phyloP scores from a whole-genome alignment of 2,888 invertebrate species.

The Metellina segmentata region DNA sequence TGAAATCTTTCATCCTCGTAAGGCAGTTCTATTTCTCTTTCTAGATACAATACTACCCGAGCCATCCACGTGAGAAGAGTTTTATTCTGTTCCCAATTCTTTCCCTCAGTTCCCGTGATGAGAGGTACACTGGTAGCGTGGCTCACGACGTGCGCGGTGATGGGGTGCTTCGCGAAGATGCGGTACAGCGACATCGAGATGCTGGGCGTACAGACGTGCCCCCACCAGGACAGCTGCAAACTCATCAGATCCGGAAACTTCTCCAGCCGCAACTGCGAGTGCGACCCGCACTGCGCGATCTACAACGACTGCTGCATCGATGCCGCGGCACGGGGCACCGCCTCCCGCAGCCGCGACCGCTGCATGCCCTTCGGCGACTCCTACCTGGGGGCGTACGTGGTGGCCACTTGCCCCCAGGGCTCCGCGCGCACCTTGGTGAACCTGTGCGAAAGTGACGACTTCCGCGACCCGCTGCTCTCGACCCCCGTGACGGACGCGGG shows the following conservation, averaged over 20 bases:
- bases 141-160: background rate
- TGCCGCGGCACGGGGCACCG: background rate
- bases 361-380: constrained; percentile 29
- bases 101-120: background rate
- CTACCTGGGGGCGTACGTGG: constrained; percentile 30
- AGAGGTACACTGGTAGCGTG: background rate
- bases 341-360: background rate
- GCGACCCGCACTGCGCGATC: background rate
- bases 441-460: constrained; percentile 24
- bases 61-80: background rate
- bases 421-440: constrained; percentile 11
- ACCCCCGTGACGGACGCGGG: constrained; percentile 37
- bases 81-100: background rate
- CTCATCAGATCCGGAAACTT: background rate
- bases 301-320: constrained; percentile 55
- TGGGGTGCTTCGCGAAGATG: background rate
- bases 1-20: constrained; percentile 2
- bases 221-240: constrained; percentile 3
- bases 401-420: constrained; percentile 11
- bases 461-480: constrained; percentile 34
- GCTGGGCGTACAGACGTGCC: constrained; percentile 30
- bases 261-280: constrained; percentile 30
- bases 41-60: background rate
- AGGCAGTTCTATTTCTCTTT: constrained; percentile 23
- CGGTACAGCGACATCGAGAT: constrained; percentile 20